Conservation (phyloP, 2,888 invertebrate genomes). For the Eurois occulta region DNA sequence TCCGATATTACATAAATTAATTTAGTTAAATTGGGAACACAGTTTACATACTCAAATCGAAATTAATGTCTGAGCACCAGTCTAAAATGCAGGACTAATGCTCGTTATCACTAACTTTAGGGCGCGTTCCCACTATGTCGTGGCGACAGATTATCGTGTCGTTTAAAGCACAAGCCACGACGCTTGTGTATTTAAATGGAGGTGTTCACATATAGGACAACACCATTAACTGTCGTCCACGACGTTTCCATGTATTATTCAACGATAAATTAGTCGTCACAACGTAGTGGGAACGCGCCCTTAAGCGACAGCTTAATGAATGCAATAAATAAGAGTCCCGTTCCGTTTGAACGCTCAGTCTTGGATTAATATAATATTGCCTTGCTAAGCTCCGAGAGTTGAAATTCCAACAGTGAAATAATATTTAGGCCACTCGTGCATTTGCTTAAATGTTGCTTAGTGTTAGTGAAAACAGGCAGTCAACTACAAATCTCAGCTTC, state of each 20-base stretch:
- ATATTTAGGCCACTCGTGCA: neutral
- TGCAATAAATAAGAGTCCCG: neutral
- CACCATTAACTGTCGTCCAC: no score
- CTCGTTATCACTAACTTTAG: neutral
- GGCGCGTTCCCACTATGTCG: no score
- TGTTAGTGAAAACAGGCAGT: neutral
- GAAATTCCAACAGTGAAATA: neutral
- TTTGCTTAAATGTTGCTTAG: neutral
- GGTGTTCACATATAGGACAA: no score
- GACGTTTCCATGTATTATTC: no score
- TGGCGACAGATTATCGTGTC: no score
- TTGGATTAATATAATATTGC: neutral
- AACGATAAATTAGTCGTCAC: no score
- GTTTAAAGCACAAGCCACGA: no score
- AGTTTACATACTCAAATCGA: slow-evolving; percentile 1
- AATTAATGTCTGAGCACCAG: slow-evolving; percentile 12
- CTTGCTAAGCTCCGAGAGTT: neutral
- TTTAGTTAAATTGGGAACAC: neutral
- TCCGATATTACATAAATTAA: neutral
- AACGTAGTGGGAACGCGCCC: no score
- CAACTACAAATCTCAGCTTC: neutral
- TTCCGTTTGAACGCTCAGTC: neutral
- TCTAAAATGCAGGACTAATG: neutral
- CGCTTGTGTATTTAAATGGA: no score
- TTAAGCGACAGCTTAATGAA: neutral